A percentile compares a stretch with the other conserved stretches of the same genome.
Evolutionary conservation across 2,888 invertebrate species (phyloP).

Genomic region (Uloborus plumipes): DNA sequence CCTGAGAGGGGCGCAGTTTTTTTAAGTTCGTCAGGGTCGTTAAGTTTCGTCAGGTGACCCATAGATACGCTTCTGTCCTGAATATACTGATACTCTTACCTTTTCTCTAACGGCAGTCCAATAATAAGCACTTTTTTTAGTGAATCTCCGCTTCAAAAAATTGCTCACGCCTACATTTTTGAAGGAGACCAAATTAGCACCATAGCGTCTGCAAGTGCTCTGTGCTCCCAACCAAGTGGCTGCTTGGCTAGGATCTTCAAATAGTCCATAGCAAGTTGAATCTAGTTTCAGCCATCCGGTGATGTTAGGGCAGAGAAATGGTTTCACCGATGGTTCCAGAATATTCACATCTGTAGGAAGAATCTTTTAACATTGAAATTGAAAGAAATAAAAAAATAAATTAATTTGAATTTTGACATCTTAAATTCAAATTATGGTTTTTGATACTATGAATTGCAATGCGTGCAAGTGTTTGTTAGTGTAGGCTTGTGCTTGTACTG

Average conservation of each 20-base stretch:
- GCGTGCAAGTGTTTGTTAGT: too few species aligned
- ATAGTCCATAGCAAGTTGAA: slow-evolving; percentile 28
- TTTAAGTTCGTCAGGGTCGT: too few species aligned
- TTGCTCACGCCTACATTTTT: slow-evolving; percentile 1
- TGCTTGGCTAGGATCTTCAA: background rate
- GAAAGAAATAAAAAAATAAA: background rate
- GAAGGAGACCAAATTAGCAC: slow-evolving; percentile 17
- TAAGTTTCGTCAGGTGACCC: too few species aligned
- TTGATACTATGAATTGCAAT: too few species aligned
- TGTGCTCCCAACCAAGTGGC: slow-evolving; percentile 35
- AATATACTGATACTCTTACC: too few species aligned
- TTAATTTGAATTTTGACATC: too few species aligned
- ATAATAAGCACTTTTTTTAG: slow-evolving; percentile 1
- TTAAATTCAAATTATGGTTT: too few species aligned
- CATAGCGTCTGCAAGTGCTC: slow-evolving; percentile 11
- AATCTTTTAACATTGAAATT: background rate
- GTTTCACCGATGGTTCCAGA: slow-evolving; percentile 21
- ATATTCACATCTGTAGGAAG: slow-evolving; percentile 28
- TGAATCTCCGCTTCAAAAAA: slow-evolving; percentile 21
- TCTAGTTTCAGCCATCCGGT: slow-evolving; percentile 32
- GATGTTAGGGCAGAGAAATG: slow-evolving; percentile 26
- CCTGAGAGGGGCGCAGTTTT: too few species aligned
- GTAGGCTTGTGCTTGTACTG: too few species aligned
- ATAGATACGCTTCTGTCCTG: too few species aligned
- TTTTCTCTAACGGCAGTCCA: slow-evolving; percentile 46